These are phyloP conservation scores for Apteryx mantelli DNA, from an alignment of 2,113 vertebrate genomes.

Conservation along the genomic window DNA sequence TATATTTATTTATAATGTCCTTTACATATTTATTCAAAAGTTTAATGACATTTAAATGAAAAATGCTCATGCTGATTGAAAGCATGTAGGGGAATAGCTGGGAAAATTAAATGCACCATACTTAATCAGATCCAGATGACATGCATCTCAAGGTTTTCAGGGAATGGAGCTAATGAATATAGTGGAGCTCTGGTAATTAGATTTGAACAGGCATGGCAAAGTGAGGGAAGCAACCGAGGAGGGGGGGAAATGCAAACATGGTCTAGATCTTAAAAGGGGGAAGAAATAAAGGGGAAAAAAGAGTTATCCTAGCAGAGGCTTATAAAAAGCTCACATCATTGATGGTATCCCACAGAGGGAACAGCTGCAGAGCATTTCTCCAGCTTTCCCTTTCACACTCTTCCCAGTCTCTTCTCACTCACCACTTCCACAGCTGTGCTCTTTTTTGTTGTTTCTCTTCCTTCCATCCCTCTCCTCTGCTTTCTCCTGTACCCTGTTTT, in stretches of 20 bases:
- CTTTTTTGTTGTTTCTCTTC: not conserved
- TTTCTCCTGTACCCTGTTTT: not conserved
- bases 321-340: constrained; percentile 39
- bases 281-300: constrained; percentile 15
- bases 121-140: constrained; percentile 66
- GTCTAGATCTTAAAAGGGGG: constrained; percentile 23
- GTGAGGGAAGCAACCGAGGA: not conserved
- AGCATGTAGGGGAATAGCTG: constrained; percentile 66
- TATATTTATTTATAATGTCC: constrained; percentile 48
- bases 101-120: constrained; percentile 59
- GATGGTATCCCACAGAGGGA: not conserved
- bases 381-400: constrained; percentile 21
- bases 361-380: not conserved
- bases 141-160: constrained; percentile 35
- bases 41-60: constrained; percentile 68
- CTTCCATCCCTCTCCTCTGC: not conserved
- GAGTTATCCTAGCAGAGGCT: not conserved
- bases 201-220: constrained; percentile 39
- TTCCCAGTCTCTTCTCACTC: not conserved
- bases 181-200: constrained; percentile 57
- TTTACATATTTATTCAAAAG: constrained; percentile 51
- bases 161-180: constrained; percentile 52
- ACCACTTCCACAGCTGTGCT: not conserved
- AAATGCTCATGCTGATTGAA: constrained; percentile 66
- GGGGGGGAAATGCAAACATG: constrained; percentile 6